Evolutionary conservation across 2,113 vertebrate species (phyloP).

Genomic region (Leuciscus idus): DNA sequence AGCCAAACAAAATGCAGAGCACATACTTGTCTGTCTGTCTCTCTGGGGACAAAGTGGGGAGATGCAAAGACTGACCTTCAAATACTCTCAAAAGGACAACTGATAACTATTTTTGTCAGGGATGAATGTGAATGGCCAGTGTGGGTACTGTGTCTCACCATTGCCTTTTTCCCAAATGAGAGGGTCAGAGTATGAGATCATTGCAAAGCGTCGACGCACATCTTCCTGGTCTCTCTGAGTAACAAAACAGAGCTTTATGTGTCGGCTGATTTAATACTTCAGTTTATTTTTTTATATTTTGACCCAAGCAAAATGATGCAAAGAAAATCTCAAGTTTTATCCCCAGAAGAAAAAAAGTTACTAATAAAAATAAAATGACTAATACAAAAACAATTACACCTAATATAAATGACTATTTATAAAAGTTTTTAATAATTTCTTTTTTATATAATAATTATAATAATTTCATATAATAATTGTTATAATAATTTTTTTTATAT

Average conservation of each 20-base stretch:
- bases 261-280: too few species aligned
- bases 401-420: not conserved
- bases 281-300: not conserved
- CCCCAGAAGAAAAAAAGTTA: not conserved
- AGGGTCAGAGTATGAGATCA: slow-evolving; percentile 82
- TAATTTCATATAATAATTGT: not conserved
- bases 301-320: not conserved
- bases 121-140: not conserved
- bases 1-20: not conserved
- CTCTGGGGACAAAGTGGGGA: not conserved
- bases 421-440: not conserved
- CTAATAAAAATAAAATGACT: not conserved
- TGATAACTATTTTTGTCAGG: not conserved
- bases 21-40: slow-evolving; percentile 19
- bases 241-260: not conserved
- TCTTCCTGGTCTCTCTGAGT: slow-evolving; percentile 85
- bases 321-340: not conserved
- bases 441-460: not conserved
- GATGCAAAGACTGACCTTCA: not conserved
- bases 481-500: not conserved
- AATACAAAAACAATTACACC: too few species aligned
- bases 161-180: slow-evolving; percentile 70
- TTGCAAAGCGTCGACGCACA: slow-evolving; percentile 84
- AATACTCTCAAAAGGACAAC: not conserved
- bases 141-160: slow-evolving; percentile 68